These are phyloP conservation scores for Cryptus armator DNA, from an alignment of 2,888 invertebrate genomes.

Conservation along the genomic window DNA sequence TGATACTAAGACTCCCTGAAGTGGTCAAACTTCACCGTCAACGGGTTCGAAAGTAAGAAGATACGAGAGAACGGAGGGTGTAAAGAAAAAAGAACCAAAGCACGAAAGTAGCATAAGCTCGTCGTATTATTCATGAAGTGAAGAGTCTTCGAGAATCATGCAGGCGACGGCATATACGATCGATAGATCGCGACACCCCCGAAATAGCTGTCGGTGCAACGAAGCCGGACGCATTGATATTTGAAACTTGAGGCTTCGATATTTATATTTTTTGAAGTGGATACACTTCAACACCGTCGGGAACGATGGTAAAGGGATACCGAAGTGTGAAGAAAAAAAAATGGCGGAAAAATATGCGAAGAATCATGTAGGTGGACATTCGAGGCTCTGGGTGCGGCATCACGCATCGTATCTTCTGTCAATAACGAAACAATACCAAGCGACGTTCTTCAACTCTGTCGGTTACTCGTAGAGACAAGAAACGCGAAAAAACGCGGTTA, in stretches of 20 bases:
- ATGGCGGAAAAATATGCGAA: constrained; percentile 57
- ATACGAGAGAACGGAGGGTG: constrained; percentile 2
- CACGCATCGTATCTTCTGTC: background rate
- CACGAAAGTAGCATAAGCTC: background rate
- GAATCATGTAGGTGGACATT: constrained; percentile 65
- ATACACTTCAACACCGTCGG: background rate
- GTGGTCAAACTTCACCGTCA: constrained; percentile 5
- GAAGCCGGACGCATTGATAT: constrained; percentile 44
- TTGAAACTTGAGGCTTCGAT: constrained; percentile 70
- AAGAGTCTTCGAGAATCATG: constrained; percentile 11
- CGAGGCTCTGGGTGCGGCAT: constrained; percentile 53
- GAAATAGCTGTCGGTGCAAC: constrained; percentile 6
- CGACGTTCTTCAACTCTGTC: background rate
- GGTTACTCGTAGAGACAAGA: background rate
- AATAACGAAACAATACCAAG: background rate
- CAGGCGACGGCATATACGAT: constrained; percentile 7
- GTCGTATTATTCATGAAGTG: constrained; percentile 38
- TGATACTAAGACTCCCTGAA: constrained; percentile 69
- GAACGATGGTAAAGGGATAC: constrained; percentile 23
- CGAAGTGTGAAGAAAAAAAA: constrained; percentile 30
- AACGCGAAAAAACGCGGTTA: too few relatives aligned
- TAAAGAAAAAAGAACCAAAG: background rate
- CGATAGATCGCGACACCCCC: background rate
- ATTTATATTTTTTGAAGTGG: constrained; percentile 64
- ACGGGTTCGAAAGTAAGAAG: constrained; percentile 18